These are phyloP conservation scores for Stenodera caucasica DNA, from an alignment of 2,888 invertebrate species.

Conservation along the genomic window DNA sequence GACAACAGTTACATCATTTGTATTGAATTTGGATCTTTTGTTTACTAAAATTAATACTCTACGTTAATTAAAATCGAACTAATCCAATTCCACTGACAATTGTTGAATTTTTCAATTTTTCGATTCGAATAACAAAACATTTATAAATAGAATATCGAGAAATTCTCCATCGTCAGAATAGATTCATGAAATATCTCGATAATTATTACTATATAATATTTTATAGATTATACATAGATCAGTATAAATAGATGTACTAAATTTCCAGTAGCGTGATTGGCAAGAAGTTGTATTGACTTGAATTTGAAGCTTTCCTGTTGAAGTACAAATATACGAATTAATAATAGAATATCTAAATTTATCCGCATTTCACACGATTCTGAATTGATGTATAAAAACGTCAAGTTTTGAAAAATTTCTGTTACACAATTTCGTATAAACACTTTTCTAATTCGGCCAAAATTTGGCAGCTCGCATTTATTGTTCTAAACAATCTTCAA, in stretches of 20 bases:
- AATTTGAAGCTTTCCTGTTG: constrained; percentile 34
- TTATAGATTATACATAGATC: constrained; percentile 29
- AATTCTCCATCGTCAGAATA: not conserved
- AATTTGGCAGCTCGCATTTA: not conserved
- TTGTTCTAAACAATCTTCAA: not conserved
- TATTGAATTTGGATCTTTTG: constrained; percentile 13
- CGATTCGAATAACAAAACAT: too few relatives aligned
- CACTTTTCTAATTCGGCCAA: constrained; percentile 8
- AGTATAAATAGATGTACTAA: constrained; percentile 32
- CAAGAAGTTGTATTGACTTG: constrained; percentile 37
- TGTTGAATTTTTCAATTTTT: too few relatives aligned
- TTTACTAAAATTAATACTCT: constrained; percentile 10
- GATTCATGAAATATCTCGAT: not conserved
- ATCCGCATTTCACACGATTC: constrained; percentile 30
- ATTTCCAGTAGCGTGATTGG: constrained; percentile 36
- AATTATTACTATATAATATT: not conserved
- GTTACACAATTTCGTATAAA: constrained; percentile 30
- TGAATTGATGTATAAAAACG: constrained; percentile 31
- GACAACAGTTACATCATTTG: constrained; percentile 20
- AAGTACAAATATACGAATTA: constrained; percentile 34
- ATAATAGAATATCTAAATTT: constrained; percentile 39
- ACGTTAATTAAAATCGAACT: not conserved
- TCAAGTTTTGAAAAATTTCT: constrained; percentile 21
- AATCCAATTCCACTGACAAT: not conserved
- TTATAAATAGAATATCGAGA: not conserved